Percentiles rank a stretch among this genome's conserved stretches.
Conservation (phyloP, 2,888 invertebrate genomes). For the Isotomurus palustris region DNA sequence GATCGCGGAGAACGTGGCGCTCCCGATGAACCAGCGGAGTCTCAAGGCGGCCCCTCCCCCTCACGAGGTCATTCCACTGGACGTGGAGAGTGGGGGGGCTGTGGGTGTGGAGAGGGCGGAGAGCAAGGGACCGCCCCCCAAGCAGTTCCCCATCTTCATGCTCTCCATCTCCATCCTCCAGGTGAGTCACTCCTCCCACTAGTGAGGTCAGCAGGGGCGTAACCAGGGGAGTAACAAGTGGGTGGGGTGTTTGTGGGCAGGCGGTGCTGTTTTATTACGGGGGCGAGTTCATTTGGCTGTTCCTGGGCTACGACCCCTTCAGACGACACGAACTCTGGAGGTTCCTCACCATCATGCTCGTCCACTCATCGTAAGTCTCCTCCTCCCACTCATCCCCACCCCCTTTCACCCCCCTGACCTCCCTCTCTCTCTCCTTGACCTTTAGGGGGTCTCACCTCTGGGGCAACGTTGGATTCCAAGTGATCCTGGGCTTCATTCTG, state of each 20-base stretch:
- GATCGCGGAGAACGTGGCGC: slow-evolving; percentile 1
- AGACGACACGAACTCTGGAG: slow-evolving; percentile 19
- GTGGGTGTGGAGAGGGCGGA: not conserved
- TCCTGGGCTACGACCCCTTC: slow-evolving; percentile 1
- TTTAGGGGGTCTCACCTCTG: slow-evolving; percentile 9
- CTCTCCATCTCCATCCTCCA: slow-evolving; percentile 4
- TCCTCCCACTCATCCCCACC: not conserved
- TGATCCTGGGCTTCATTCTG: slow-evolving; percentile 18
- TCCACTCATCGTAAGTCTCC: slow-evolving; percentile 3
- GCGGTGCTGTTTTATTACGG: not conserved
- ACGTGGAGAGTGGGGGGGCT: not conserved
- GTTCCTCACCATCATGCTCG: slow-evolving; percentile 14
- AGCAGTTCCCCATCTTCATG: slow-evolving; percentile 8
- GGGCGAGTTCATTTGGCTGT: not conserved
- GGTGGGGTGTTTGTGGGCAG: not conserved
- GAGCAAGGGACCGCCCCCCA: not conserved
- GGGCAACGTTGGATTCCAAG: slow-evolving; percentile 15
- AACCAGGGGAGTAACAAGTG: not conserved
- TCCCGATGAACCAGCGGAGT: slow-evolving; percentile 5
- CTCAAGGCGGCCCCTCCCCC: not conserved
- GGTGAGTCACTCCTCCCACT: too few relatives aligned
- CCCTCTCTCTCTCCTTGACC: not conserved
- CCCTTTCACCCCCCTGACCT: too few relatives aligned
- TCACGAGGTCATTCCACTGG: not conserved
- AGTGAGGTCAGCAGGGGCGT: too few relatives aligned